Percentiles rank a stretch among this genome's conserved stretches.
phyloP scores from a whole-genome alignment of 2,797 vertebrate species.

The Leptodactylus fallax region DNA sequence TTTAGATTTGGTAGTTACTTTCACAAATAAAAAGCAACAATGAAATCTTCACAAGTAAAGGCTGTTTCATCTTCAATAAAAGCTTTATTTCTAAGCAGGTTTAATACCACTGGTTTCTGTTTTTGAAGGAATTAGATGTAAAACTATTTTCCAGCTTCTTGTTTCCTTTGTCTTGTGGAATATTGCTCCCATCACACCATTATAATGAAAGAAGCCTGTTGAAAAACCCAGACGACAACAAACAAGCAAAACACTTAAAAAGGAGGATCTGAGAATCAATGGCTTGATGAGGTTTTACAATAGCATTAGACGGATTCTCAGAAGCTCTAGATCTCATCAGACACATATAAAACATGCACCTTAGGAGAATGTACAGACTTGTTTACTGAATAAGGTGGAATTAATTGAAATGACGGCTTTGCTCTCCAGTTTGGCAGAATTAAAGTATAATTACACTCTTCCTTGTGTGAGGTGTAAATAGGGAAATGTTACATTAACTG shows the following conservation, averaged over 20 bases:
- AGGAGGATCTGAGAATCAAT: conserved; percentile 62
- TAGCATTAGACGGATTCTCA: conserved; percentile 59
- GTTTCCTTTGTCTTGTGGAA: conserved; percentile 57
- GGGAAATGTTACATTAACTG: conserved; percentile 10
- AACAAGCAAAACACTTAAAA: conserved; percentile 62
- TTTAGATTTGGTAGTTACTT: conserved; percentile 40
- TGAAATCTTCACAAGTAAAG: conserved; percentile 43
- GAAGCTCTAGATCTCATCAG: conserved; percentile 56
- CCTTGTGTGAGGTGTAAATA: conserved; percentile 20
- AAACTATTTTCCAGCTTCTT: conserved; percentile 55
- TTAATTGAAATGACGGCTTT: conserved; percentile 54
- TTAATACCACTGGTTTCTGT: conserved; percentile 58
- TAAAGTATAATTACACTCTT: conserved; percentile 33
- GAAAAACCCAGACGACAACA: conserved; percentile 61
- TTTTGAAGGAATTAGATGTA: conserved; percentile 60
- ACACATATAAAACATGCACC: conserved; percentile 54
- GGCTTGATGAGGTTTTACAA: conserved; percentile 61
- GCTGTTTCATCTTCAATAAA: conserved; percentile 58
- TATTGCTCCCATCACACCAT: conserved; percentile 60
- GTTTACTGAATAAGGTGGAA: conserved; percentile 50
- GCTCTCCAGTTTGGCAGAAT: conserved; percentile 37
- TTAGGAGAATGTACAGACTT: conserved; percentile 58
- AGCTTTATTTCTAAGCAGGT: conserved; percentile 57
- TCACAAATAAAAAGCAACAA: conserved; percentile 46
- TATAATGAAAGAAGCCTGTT: conserved; percentile 58